Conservation (phyloP, 2,888 invertebrate species). For the Brachyptera risi region DNA sequence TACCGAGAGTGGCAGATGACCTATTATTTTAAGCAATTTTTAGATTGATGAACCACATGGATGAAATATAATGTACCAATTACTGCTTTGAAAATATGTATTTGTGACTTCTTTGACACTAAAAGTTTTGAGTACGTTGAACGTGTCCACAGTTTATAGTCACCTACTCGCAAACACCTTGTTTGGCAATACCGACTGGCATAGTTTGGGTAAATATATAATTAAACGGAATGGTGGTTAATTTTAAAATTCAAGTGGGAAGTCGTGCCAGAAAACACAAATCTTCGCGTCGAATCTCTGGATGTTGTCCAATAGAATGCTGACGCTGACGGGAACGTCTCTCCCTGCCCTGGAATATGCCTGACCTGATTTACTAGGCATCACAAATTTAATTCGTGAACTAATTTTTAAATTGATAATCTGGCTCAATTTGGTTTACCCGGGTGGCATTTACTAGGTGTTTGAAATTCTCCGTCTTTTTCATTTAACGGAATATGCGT, state of each 20-base stretch:
- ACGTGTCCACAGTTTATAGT: too few relatives aligned
- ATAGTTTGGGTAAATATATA: neutral
- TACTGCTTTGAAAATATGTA: too few relatives aligned
- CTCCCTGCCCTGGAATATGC: neutral
- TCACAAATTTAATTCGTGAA: conserved; percentile 15
- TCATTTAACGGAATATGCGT: too few relatives aligned
- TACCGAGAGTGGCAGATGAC: too few relatives aligned
- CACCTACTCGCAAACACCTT: conserved; percentile 8
- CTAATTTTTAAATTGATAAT: conserved; percentile 22
- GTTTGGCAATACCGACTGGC: neutral
- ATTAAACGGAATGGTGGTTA: conserved; percentile 14
- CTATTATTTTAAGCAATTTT: too few relatives aligned
- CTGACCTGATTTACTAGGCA: conserved; percentile 9
- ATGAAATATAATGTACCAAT: too few relatives aligned
- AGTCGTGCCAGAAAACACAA: conserved; percentile 12
- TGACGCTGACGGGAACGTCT: neutral
- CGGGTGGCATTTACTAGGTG: conserved; percentile 16
- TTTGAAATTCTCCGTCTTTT: conserved; percentile 12
- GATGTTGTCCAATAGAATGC: conserved; percentile 12
- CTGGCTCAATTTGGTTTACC: conserved; percentile 20
- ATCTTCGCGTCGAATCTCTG: conserved; percentile 11
- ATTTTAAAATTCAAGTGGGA: conserved; percentile 18
- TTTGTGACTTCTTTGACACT: too few relatives aligned
- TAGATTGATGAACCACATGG: too few relatives aligned
- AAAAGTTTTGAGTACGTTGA: too few relatives aligned